A percentile compares a stretch with the other conserved stretches of the same genome.
These are phyloP conservation scores for Leptobrachium leishanense DNA, from an alignment of 2,113 vertebrate genomes.

Conservation along the genomic window DNA sequence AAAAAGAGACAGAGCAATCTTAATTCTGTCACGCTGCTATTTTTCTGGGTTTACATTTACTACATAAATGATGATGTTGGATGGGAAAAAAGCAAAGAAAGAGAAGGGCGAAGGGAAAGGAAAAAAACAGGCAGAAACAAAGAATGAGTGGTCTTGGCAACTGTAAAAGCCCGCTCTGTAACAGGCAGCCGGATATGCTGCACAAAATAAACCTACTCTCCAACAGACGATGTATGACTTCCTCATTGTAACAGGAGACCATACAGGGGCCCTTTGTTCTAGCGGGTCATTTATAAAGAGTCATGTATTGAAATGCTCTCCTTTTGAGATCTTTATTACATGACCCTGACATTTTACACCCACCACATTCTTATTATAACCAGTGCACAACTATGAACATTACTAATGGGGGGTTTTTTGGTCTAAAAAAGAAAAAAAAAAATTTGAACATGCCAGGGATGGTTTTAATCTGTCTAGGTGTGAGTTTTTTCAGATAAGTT, in stretches of 20 bases:
- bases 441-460: too few species aligned
- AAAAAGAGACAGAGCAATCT: conserved; percentile 9
- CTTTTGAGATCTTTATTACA: background rate
- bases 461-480: too few species aligned
- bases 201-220: conserved; percentile 52
- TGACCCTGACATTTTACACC: background rate
- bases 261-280: conserved; percentile 44
- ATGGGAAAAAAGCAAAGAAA: conserved; percentile 13
- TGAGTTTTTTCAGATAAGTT: too few species aligned
- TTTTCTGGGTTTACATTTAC: conserved; percentile 28
- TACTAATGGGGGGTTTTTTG: too few species aligned
- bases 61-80: conserved; percentile 33
- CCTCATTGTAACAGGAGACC: conserved; percentile 54
- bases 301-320: conserved; percentile 6
- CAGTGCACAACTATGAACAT: too few species aligned
- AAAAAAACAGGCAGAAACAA: conserved; percentile 26
- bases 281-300: conserved; percentile 10
- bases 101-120: conserved; percentile 34
- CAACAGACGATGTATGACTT: conserved; percentile 51
- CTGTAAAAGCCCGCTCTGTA: conserved; percentile 48
- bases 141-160: conserved; percentile 45
- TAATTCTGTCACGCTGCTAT: background rate
- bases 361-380: too few species aligned
- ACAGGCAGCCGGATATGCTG: conserved; percentile 43
- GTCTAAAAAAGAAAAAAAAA: too few species aligned